A percentile compares a stretch with the other conserved stretches of the same genome.
Evolutionary conservation across 2,113 vertebrate species (phyloP).

Genomic region (Pseudois nayaur): DNA sequence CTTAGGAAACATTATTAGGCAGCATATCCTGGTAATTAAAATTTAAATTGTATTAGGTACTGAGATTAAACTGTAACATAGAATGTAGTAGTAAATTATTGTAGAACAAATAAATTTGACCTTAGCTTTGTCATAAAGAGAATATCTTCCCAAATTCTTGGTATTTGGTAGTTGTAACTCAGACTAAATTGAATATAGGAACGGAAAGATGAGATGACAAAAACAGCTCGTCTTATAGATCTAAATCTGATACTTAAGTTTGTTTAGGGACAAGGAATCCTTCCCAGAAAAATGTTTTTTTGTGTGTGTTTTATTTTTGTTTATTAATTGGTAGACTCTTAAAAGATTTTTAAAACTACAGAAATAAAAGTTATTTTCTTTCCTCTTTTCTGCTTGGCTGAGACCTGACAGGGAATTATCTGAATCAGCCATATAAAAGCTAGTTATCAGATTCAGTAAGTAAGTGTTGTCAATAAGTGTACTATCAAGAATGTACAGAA

Average conservation of each 20-base stretch:
- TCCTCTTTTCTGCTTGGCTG: background rate
- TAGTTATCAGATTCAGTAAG: background rate
- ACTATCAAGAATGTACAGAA: background rate
- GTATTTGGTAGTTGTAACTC: background rate
- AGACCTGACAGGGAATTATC: background rate
- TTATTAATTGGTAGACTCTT: background rate
- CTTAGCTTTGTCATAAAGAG: background rate
- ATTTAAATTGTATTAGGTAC: background rate
- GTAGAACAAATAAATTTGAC: background rate
- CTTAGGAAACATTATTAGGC: background rate
- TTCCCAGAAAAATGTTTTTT: slow-evolving; percentile 9
- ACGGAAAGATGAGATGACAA: background rate
- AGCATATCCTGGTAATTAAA: background rate
- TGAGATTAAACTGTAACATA: background rate
- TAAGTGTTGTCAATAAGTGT: slow-evolving; percentile 13
- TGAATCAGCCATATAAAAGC: background rate
- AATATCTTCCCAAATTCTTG: background rate
- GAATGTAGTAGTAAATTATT: background rate
- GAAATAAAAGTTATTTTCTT: slow-evolving; percentile 31
- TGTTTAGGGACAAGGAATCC: background rate
- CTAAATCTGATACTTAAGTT: slow-evolving; percentile 7
- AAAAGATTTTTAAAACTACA: slow-evolving; percentile 16
- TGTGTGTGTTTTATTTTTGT: background rate
- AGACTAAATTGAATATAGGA: background rate
- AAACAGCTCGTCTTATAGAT: background rate